Base-by-base conservation (phyloP, 2,888 invertebrate species). In the Pheosia gnoma region DNA sequence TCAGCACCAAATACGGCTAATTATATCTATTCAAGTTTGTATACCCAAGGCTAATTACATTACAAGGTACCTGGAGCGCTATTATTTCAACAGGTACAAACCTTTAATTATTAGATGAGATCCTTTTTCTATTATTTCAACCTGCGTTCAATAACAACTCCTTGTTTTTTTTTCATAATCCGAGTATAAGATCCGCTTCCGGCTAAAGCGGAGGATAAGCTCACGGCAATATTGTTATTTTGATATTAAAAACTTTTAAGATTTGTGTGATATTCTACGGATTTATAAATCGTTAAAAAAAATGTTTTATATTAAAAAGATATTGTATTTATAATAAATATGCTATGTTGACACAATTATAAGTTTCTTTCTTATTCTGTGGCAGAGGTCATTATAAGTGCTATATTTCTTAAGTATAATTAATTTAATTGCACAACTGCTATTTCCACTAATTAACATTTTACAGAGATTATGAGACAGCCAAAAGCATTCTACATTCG, bases 71-170 rank as follows among this genome's bases (percentile, higher is more conserved):
- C 13, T 8, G 13, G 6, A 13, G 49, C 51, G 25, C 4, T 51
- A 51, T 51, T 51, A 51, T 62, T 51, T 58, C 61, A 56, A 11
- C n/a, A 4, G 1, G 4, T 36, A 63, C 53, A 53, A 53, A 67
- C 59, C 52, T 47, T 58, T 67, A 61, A 72, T 69, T 61, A 66
- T 59, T 59, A 59, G 47, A 59, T 59, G 47, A 60, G 55, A 60
- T 60, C 57, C 62, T 63, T 47, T 5, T 47, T 47, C 47, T n/a
- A 47, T 47, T 47, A 47, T 47, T 59, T 43, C 41, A 66, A 63
- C 53, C 45, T 53, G 58, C 66, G 72, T 9, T 49, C 13, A 51
- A 51, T 8, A 51, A 51, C 25, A 37, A 53, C 37, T 53, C 37
- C 37, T 10, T 53, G 11, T 6, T 37, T 37, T 37, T 37, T 38